Evolutionary conservation across 1,140 invertebrate genomes (phyloP).

Genomic region (Drosophila ohnishii): DNA sequence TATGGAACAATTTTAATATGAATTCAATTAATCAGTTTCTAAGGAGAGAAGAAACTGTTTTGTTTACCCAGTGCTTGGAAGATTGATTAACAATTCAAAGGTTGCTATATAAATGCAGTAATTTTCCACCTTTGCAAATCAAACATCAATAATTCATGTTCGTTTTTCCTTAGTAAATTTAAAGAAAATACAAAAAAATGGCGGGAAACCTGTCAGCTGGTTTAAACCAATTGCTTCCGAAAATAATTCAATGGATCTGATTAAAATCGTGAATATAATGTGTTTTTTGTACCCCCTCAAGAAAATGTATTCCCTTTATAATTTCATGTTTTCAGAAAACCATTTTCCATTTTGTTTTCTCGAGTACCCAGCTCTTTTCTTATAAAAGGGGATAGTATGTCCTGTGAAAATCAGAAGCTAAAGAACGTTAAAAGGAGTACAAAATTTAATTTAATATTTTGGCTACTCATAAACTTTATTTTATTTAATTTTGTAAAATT

Average conservation of each 20-base stretch:
- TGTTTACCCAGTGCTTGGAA: neutral
- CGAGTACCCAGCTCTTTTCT: neutral
- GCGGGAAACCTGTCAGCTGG: slow-evolving; percentile 7
- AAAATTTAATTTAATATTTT: neutral
- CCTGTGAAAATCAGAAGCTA: too few species aligned
- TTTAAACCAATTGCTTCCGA: slow-evolving; percentile 3
- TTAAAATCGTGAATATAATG: slow-evolving; percentile 15
- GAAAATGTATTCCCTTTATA: neutral
- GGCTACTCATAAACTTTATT: neutral
- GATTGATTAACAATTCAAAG: slow-evolving; percentile 1
- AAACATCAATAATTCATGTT: neutral
- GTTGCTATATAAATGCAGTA: neutral
- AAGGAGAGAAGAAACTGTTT: neutral
- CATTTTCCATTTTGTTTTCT: slow-evolving; percentile 19
- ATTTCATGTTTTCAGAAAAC: slow-evolving; percentile 9
- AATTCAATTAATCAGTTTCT: neutral
- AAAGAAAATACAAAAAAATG: neutral
- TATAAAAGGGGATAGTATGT: neutral
- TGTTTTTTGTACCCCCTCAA: neutral
- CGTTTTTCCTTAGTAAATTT: neutral
- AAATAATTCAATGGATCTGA: slow-evolving; percentile 4
- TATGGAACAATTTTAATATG: neutral
- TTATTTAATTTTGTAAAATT: neutral
- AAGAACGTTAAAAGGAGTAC: neutral
- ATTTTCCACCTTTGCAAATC: neutral